Evolutionary conservation across 1,140 invertebrate genomes (phyloP).

Genomic region (Pogonus chalceus): DNA sequence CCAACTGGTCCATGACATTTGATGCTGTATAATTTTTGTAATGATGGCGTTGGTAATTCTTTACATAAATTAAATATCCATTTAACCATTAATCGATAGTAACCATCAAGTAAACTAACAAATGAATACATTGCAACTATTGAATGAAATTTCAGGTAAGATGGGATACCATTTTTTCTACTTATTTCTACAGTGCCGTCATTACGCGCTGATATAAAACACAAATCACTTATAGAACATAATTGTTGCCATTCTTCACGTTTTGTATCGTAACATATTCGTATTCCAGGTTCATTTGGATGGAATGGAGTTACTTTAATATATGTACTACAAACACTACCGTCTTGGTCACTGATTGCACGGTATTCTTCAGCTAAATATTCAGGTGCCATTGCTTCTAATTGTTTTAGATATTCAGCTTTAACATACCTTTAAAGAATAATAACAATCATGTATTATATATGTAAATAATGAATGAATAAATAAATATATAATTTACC

Average conservation of each 20-base stretch:
- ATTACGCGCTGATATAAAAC: constrained; percentile 60
- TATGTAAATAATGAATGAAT: no score
- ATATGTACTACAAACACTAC: constrained; percentile 44
- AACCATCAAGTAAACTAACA: constrained; percentile 74
- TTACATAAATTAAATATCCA: constrained; percentile 85
- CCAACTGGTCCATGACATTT: constrained; percentile 85
- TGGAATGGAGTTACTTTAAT: constrained; percentile 63
- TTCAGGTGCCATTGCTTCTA: constrained; percentile 64
- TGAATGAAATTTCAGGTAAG: constrained; percentile 58
- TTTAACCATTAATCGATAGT: constrained; percentile 76
- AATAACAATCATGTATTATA: no score
- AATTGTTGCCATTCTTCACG: constrained; percentile 58
- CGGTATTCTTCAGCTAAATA: constrained; percentile 71
- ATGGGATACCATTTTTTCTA: constrained; percentile 64
- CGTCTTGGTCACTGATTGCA: constrained; percentile 51
- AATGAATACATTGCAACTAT: constrained; percentile 59
- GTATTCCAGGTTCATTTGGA: constrained; percentile 51
- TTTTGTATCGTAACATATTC: constrained; percentile 46
- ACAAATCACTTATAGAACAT: constrained; percentile 73
- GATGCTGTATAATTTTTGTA: constrained; percentile 57
- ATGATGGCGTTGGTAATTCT: constrained; percentile 63
- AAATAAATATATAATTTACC: constrained; percentile 31
- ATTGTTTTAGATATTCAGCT: constrained; percentile 65
- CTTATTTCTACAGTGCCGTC: constrained; percentile 67
- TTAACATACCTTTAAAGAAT: constrained; percentile 57